A percentile compares a stretch with the other conserved stretches of the same genome.
Conservation (phyloP, 2,113 vertebrate genomes). For the Gadus macrocephalus region DNA sequence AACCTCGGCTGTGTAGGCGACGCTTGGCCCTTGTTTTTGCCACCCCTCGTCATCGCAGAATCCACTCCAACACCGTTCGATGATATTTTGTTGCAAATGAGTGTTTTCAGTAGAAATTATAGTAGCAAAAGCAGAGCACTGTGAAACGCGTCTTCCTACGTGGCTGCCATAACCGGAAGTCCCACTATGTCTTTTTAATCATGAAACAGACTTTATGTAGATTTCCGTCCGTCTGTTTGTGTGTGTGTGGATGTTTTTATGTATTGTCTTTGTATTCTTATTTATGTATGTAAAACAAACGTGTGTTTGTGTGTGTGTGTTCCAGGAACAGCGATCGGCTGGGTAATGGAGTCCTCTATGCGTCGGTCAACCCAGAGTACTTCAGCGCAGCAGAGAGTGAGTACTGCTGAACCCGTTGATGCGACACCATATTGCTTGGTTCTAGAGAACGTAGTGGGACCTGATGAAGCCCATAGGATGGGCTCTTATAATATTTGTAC, state of each 20-base stretch:
- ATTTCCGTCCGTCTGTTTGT: slow-evolving; percentile 8
- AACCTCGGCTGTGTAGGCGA: neutral
- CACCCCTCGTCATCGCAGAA: neutral
- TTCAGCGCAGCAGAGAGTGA: slow-evolving; percentile 97
- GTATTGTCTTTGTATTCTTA: neutral
- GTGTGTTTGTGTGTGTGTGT: slow-evolving; percentile 39
- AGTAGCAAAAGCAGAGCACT: neutral
- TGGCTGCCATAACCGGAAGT: neutral
- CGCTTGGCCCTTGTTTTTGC: neutral
- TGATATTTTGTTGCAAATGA: neutral
- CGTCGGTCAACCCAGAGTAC: slow-evolving; percentile 97
- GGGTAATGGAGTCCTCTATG: slow-evolving; percentile 94
- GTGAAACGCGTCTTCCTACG: neutral
- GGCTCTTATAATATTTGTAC: no score
- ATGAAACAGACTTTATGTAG: neutral
- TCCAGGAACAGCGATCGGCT: slow-evolving; percentile 86
- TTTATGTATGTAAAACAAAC: slow-evolving; percentile 50
- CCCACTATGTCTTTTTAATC: neutral
- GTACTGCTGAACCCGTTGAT: slow-evolving; percentile 40
- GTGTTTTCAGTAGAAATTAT: neutral
- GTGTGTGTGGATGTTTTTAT: neutral
- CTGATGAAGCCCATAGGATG: no score
- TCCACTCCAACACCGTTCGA: neutral
- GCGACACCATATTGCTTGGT: no score
- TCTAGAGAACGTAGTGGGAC: no score